Evolutionary conservation across 2,888 invertebrate genomes (phyloP).

Genomic region (Hydroisotoma schaefferi): DNA sequence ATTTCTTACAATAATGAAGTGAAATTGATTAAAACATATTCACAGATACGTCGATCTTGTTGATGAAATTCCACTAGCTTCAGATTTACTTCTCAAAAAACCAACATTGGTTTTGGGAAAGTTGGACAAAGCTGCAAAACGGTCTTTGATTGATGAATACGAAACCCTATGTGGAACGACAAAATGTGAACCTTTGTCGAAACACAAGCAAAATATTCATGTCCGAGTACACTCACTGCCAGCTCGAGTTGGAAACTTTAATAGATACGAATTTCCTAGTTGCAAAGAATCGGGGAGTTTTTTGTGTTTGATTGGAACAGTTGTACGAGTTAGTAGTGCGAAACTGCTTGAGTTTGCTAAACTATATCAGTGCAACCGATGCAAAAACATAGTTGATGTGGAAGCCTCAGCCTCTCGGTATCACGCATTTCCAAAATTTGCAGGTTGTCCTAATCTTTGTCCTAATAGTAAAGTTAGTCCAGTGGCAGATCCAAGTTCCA

Average conservation of each 20-base stretch:
- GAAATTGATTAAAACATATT: constrained; percentile 43
- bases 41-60: constrained; percentile 67
- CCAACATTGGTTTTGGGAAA: constrained; percentile 62
- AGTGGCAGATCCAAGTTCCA: constrained; percentile 49
- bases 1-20: too few species aligned
- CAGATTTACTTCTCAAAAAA: constrained; percentile 63
- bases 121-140: constrained; percentile 63
- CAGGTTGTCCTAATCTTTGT: constrained; percentile 59
- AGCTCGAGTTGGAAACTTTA: constrained; percentile 65
- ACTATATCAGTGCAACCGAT: constrained; percentile 71
- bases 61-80: constrained; percentile 65
- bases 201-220: constrained; percentile 64
- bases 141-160: constrained; percentile 59
- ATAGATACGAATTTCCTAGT: constrained; percentile 64
- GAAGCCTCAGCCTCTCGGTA: constrained; percentile 52
- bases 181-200: background rate
- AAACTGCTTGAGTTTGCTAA: constrained; percentile 73
- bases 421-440: constrained; percentile 58
- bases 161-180: constrained; percentile 35
- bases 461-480: constrained; percentile 59
- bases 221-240: constrained; percentile 66
- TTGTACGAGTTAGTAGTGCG: constrained; percentile 69
- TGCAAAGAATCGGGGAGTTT: constrained; percentile 69
- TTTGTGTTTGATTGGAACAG: constrained; percentile 72
- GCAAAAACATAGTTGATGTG: constrained; percentile 55